A percentile compares a stretch with the other conserved stretches of the same genome.
Evolutionary conservation across 2,113 vertebrate genomes (phyloP).

Genomic region (Crotalus horridus): DNA sequence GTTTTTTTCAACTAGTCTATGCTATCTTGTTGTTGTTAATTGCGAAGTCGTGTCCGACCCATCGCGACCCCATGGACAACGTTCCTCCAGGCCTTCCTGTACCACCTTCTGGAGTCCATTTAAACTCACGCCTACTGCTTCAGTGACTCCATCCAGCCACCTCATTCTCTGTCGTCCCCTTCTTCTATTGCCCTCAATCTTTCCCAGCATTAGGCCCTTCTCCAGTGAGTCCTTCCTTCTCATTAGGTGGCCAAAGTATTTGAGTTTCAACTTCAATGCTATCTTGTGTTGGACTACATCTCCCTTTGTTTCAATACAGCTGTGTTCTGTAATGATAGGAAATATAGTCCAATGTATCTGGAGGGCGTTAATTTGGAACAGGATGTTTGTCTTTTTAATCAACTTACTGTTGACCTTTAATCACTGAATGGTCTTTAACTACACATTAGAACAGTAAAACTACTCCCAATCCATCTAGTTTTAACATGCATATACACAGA

Average conservation of each 20-base stretch:
- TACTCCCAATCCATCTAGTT: not conserved
- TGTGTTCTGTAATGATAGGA: not conserved
- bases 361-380: not conserved
- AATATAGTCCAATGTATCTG: not conserved
- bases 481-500: not conserved
- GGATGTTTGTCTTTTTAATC: not conserved
- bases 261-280: not conserved
- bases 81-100: too few relatives aligned
- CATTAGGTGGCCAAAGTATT: too few relatives aligned
- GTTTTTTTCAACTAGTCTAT: not conserved
- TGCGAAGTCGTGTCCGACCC: too few relatives aligned
- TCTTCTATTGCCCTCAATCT: too few relatives aligned
- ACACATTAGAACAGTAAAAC: not conserved
- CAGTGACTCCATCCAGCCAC: too few relatives aligned
- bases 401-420: not conserved
- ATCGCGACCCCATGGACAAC: too few relatives aligned
- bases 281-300: not conserved
- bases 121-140: too few relatives aligned
- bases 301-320: not conserved
- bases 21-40: not conserved
- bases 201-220: too few relatives aligned
- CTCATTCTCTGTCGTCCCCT: too few relatives aligned
- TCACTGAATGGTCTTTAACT: not conserved
- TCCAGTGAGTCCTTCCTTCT: too few relatives aligned
- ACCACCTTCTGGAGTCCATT: too few relatives aligned